These are phyloP conservation scores for Drosophila prostipennis DNA, from an alignment of 2,888 invertebrate genomes.

Conservation along the genomic window DNA sequence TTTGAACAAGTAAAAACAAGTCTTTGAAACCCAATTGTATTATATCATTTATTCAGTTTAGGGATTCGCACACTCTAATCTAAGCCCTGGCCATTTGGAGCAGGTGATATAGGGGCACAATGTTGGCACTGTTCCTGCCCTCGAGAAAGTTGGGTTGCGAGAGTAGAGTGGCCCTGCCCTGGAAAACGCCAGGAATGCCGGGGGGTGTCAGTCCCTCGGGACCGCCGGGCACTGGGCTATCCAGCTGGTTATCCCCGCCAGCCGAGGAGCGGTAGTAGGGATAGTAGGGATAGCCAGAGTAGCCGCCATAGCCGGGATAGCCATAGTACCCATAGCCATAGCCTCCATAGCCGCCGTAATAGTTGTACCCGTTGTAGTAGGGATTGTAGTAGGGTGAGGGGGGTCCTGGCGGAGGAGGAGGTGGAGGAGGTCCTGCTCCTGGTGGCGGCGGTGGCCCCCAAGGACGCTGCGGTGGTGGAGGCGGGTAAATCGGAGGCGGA, in stretches of 20 bases:
- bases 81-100: conserved; percentile 58
- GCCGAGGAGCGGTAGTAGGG: conserved; percentile 47
- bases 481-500: conserved; percentile 20
- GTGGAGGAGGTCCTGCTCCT: conserved; percentile 27
- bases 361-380: conserved; percentile 11
- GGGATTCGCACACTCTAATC: not conserved
- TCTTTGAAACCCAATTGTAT: not conserved
- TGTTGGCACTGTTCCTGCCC: conserved; percentile 39
- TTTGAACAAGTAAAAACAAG: not conserved
- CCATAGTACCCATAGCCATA: conserved; percentile 27
- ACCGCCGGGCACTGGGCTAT: not conserved
- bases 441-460: conserved; percentile 29
- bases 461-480: conserved; percentile 24
- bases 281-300: conserved; percentile 39
- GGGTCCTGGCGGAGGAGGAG: conserved; percentile 4
- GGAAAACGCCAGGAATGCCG: conserved; percentile 53
- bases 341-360: conserved; percentile 27
- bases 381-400: conserved; percentile 20
- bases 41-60: conserved; percentile 14
- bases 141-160: conserved; percentile 42
- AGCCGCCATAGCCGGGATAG: conserved; percentile 38
- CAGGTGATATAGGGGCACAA: conserved; percentile 61
- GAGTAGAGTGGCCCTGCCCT: conserved; percentile 51
- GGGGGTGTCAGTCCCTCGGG: conserved; percentile 22
- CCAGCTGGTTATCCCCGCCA: conserved; percentile 33